Percentiles rank a stretch among this genome's conserved stretches.
Evolutionary conservation across 2,113 vertebrate genomes (phyloP).

Genomic region (Dromaius novaehollandiae): DNA sequence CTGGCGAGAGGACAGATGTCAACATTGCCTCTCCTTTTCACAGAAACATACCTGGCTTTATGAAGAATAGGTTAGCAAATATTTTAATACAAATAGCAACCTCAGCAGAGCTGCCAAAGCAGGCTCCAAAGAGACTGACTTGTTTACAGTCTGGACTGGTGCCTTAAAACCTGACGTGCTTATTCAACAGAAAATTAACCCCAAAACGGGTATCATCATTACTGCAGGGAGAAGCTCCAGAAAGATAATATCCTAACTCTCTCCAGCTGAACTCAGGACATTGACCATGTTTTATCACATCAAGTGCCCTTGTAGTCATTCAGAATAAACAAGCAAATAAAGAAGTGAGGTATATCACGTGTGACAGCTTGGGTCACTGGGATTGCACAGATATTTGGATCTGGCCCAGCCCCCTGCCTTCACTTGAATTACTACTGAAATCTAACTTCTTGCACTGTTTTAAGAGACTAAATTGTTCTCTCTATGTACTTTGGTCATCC

Average conservation of each 20-base stretch:
- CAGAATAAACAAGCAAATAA: constrained; percentile 47
- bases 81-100: constrained; percentile 55
- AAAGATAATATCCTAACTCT: constrained; percentile 43
- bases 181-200: constrained; percentile 70
- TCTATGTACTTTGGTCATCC: constrained; percentile 59
- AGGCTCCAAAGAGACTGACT: constrained; percentile 67
- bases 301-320: not conserved
- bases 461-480: constrained; percentile 60
- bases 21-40: constrained; percentile 58
- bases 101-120: constrained; percentile 47
- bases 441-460: constrained; percentile 56
- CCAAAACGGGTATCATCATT: constrained; percentile 45
- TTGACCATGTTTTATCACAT: constrained; percentile 31
- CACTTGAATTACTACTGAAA: constrained; percentile 63
- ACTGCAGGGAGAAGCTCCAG: constrained; percentile 24
- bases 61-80: constrained; percentile 66
- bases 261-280: constrained; percentile 51
- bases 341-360: constrained; percentile 53
- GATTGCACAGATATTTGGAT: constrained; percentile 37
- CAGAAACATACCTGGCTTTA: constrained; percentile 60
- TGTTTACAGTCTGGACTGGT: constrained; percentile 63
- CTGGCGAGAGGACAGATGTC: constrained; percentile 39
- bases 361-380: constrained; percentile 35
- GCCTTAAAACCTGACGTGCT: constrained; percentile 65
- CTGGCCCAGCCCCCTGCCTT: constrained; percentile 34